A percentile compares a stretch with the other conserved stretches of the same genome.
These are phyloP conservation scores for Cenopis cana DNA, from an alignment of 2,888 invertebrate species.

Conservation along the genomic window DNA sequence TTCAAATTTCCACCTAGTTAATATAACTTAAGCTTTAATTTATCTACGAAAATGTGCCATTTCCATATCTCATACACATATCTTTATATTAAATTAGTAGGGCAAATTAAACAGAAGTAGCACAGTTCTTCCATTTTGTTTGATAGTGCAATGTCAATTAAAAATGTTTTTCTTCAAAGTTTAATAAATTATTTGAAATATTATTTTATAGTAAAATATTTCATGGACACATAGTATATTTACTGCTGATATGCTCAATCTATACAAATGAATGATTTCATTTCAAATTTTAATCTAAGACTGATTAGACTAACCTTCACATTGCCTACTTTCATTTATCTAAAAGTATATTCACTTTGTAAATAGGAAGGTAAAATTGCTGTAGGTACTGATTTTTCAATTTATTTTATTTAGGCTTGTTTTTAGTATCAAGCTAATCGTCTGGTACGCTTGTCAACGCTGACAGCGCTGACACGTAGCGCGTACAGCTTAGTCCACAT, in stretches of 20 bases:
- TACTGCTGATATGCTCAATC: slow-evolving; percentile 66
- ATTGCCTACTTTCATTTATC: slow-evolving; percentile 26
- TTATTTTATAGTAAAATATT: slow-evolving; percentile 44
- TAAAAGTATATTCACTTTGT: slow-evolving; percentile 11
- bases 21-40: slow-evolving; percentile 49
- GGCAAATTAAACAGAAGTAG: slow-evolving; percentile 46
- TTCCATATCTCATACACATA: slow-evolving; percentile 61
- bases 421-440: too few species aligned
- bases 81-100: slow-evolving; percentile 47
- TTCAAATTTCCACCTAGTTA: slow-evolving; percentile 39
- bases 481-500: too few species aligned
- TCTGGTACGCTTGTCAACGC: too few species aligned
- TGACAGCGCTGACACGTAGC: too few species aligned
- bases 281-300: slow-evolving; percentile 77
- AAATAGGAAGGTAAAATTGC: slow-evolving; percentile 15
- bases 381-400: neutral
- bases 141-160: slow-evolving; percentile 51
- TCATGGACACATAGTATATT: slow-evolving; percentile 41
- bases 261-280: slow-evolving; percentile 52
- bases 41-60: slow-evolving; percentile 50
- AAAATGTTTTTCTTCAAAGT: slow-evolving; percentile 47
- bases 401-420: neutral
- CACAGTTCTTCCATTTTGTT: slow-evolving; percentile 58
- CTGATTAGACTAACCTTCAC: slow-evolving; percentile 76
- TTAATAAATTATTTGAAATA: slow-evolving; percentile 40